Base-by-base conservation (phyloP, 1,140 invertebrate genomes). In the Chrysoperla carnea region DNA sequence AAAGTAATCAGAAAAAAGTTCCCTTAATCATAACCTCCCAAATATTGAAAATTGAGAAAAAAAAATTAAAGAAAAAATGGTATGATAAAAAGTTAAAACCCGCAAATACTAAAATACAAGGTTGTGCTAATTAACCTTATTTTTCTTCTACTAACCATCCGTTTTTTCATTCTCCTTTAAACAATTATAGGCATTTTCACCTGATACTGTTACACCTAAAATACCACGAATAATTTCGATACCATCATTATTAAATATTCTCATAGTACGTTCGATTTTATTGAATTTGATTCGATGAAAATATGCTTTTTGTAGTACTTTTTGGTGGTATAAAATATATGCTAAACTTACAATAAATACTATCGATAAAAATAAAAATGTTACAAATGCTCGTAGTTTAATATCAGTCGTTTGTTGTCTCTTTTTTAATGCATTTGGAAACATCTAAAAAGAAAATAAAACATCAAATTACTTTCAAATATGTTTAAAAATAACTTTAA, bases 241-340 rank as follows among this genome's bases (percentile, higher is more conserved):
- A 1, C 81, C 79, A 39, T 42, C 53, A 49, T 66, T 68, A 51
- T 78, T 81, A 46, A 73, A 78, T 11, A 89, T 72, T 49, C 74
- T 72, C 44, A 89, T 70, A n/a, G 76, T 58, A 43, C 84, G 64
- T 50, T 84, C 77, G 6, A 76, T 75, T 46, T 84, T 78, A 49
- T 82, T 85, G 61, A 90, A 87, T 53, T 84, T 78, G 35, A 88
- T 80, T 53, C 75, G 77, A 31, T 85, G 73, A 55, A 87, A 89
- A 59, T 88, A 87, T 1, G 81, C 80, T 52, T 76, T 72, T 48
- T 85, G 76, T 5, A 84, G 58, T 1, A 87, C 75, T 53, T 87
- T 78, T 52, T 83, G 81, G 40, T 83, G 75, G 54, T 89, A 88
- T 33, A 84, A 74, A 6, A 84, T 70, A 48, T 89, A 84, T 0